Base-by-base conservation (phyloP, 2,113 vertebrate genomes). In the Centropus unirufus region DNA sequence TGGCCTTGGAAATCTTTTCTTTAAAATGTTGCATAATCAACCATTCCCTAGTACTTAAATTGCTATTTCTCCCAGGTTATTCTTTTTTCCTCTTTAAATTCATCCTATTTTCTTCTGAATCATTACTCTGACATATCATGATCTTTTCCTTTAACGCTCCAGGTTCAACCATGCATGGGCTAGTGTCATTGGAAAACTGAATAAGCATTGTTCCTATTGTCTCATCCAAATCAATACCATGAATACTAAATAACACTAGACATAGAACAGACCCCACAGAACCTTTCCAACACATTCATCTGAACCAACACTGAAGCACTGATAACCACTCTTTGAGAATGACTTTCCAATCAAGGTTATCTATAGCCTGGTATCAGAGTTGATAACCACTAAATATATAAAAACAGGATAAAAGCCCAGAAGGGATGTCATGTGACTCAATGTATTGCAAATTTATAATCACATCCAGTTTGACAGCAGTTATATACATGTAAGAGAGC, bases 211-310 rank as follows among this genome's bases (percentile, higher is more conserved):
- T 72, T 96, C 68, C n/a, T 74, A 51, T 80, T 93, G 80, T 80
- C 54, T 96, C 55, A 77, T 51, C 32, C 79, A 90, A 95, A 97
- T 95, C 93, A 77, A 95, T 94, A 67, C 12, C 5, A 14, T 67
- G 83, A 88, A 94, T 90, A 93, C 93, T 94, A 94, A 94, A 73
- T 93, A 90, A 90, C 51, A 73, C 19, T 49, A 91, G 58, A 76
- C 46, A 81, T 10, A 94, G 63, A 22, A 66, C 17, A 93, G 79
- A 80, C 1, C 1, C 67, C 42, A 13, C 62, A 94, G 76, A 94
- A 58, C 26, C 26, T 32, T 78, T 86, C 51, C 55, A 83, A 51
- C 55, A 85, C 26, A 77, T 94, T 80, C 29, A 80, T 29, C 78
- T 58, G 83, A 92, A 70, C 51, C 83, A 79, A 24, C 49, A 58